A percentile compares a stretch with the other conserved stretches of the same genome.
These are phyloP conservation scores for Cephalotes varians DNA, from an alignment of 2,888 invertebrate species.

Conservation along the genomic window DNA sequence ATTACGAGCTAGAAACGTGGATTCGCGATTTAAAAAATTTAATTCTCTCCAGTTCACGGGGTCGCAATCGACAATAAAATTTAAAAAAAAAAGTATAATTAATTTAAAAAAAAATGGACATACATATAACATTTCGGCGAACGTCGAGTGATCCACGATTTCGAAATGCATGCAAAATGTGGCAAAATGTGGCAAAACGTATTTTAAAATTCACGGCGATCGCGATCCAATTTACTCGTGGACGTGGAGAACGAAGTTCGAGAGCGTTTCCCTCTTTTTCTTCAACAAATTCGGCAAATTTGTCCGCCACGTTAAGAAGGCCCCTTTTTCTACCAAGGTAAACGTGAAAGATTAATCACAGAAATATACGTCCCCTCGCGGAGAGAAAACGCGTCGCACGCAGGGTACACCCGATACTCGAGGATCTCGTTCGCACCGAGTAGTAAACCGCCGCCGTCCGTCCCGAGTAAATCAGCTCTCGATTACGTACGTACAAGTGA, in stretches of 20 bases:
- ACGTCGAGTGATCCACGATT: constrained; percentile 25
- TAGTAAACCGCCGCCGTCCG: constrained; percentile 18
- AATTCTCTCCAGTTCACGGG: neutral
- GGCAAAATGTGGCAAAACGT: neutral
- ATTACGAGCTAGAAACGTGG: neutral
- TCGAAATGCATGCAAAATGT: neutral
- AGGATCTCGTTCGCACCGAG: constrained; percentile 5
- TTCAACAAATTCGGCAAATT: constrained; percentile 13
- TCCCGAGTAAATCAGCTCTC: constrained; percentile 34
- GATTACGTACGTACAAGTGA: constrained; percentile 62
- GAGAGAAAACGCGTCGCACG: constrained; percentile 5
- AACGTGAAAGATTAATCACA: constrained; percentile 45
- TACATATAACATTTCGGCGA: neutral
- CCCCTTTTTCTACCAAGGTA: constrained; percentile 37
- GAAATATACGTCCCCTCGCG: constrained; percentile 6
- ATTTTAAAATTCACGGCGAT: constrained; percentile 13
- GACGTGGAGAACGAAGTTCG: neutral
- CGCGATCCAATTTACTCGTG: neutral
- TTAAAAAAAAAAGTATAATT: neutral
- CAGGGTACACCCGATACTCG: neutral
- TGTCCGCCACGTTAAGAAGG: constrained; percentile 37
- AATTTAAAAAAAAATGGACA: neutral
- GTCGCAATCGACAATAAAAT: neutral
- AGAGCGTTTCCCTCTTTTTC: neutral
- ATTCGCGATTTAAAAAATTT: neutral